Conservation (phyloP, 2,888 invertebrate species). For the Drepanosiphum platanoidis region DNA sequence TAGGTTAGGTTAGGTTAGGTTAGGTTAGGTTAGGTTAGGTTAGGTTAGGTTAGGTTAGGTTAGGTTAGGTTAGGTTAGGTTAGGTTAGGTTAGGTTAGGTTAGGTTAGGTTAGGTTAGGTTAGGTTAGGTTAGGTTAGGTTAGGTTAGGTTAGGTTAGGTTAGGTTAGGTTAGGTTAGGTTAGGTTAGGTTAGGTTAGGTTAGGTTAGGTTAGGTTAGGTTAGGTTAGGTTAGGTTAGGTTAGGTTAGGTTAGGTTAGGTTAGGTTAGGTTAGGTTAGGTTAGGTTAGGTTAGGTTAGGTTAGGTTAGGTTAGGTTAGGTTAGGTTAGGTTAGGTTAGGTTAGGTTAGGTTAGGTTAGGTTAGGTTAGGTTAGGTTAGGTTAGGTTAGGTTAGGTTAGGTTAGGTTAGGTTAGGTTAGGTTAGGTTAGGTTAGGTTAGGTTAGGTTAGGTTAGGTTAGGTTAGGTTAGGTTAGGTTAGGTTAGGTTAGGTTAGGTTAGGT, state of each 20-base stretch:
- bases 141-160: slow-evolving; percentile 62
- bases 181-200: too few relatives aligned
- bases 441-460: too few relatives aligned
- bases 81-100: slow-evolving; percentile 63
- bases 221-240: slow-evolving; percentile 53
- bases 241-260: slow-evolving; percentile 64
- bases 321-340: slow-evolving; percentile 6
- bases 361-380: slow-evolving; percentile 64
- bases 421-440: too few relatives aligned
- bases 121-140: slow-evolving; percentile 62
- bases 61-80: slow-evolving; percentile 63
- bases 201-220: too few relatives aligned
- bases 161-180: too few relatives aligned
- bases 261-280: slow-evolving; percentile 64
- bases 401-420: too few relatives aligned
- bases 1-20: slow-evolving; percentile 57
- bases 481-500: too few relatives aligned
- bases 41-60: slow-evolving; percentile 63
- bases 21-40: slow-evolving; percentile 63
- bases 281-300: slow-evolving; percentile 65
- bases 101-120: slow-evolving; percentile 62
- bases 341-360: slow-evolving; percentile 8
- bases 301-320: slow-evolving; percentile 60
- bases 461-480: too few relatives aligned
- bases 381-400: slow-evolving; percentile 64